Conservation (phyloP, 1,140 invertebrate genomes). For the Neuroterus valhalla region DNA sequence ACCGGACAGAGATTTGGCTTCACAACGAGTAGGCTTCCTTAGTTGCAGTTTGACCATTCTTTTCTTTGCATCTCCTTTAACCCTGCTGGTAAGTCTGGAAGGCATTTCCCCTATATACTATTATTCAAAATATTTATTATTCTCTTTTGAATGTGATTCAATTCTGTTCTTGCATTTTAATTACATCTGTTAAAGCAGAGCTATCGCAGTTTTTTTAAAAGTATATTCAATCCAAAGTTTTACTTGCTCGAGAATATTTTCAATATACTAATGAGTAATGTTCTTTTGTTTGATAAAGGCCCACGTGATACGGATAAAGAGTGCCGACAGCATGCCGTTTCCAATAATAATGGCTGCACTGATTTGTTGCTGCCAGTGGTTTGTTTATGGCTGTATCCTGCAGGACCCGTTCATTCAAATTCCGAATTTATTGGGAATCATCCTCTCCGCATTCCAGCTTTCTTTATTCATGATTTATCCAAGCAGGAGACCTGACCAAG, state of each 20-base stretch:
- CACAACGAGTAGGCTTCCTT: constrained; percentile 77
- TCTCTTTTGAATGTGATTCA: too few species aligned
- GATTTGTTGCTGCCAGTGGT: constrained; percentile 84
- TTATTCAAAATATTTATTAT: too few species aligned
- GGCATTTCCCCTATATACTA: too few species aligned
- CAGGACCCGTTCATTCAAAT: constrained; percentile 82
- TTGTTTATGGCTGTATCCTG: constrained; percentile 81
- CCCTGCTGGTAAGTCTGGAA: constrained; percentile 77
- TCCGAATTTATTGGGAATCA: constrained; percentile 82
- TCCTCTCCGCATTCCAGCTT: constrained; percentile 81
- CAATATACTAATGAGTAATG: too few species aligned
- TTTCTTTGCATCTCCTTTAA: constrained; percentile 87
- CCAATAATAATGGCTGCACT: constrained; percentile 84
- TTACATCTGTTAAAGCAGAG: too few species aligned
- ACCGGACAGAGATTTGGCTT: constrained; percentile 56
- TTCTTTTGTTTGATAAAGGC: constrained; percentile 60
- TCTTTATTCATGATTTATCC: constrained; percentile 82
- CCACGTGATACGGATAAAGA: constrained; percentile 83
- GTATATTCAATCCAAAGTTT: too few species aligned
- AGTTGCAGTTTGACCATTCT: constrained; percentile 84
- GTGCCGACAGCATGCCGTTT: constrained; percentile 84
- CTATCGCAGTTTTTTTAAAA: too few species aligned
- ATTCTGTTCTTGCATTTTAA: too few species aligned
- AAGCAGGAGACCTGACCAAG: constrained; percentile 59
- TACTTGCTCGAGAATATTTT: too few species aligned